These are phyloP conservation scores for Goniozus legneri DNA, from an alignment of 1,140 invertebrate genomes.

Conservation along the genomic window DNA sequence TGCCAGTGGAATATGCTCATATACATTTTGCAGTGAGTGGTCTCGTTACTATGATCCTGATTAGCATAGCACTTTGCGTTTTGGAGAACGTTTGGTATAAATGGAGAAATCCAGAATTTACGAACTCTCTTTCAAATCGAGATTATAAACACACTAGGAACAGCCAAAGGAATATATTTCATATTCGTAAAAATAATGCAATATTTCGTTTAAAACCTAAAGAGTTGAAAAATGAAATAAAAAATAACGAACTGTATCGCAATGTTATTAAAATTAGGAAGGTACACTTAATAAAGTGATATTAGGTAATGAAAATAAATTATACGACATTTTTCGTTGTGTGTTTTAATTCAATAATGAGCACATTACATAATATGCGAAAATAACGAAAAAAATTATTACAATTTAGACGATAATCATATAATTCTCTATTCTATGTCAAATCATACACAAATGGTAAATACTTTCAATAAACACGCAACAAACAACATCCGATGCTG, in stretches of 20 bases:
- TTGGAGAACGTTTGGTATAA: slow-evolving; percentile 30
- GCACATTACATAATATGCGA: slow-evolving; percentile 23
- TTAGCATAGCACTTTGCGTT: slow-evolving; percentile 30
- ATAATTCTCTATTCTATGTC: slow-evolving; percentile 17
- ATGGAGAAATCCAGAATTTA: too few relatives aligned
- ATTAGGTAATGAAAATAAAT: too few relatives aligned
- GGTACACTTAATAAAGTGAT: too few relatives aligned
- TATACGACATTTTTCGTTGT: too few relatives aligned
- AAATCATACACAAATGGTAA: slow-evolving; percentile 18
- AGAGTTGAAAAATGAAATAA: too few relatives aligned
- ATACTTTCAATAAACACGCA: slow-evolving; percentile 10
- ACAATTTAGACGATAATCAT: slow-evolving; percentile 10
- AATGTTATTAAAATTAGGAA: too few relatives aligned
- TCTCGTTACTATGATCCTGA: slow-evolving; percentile 14
- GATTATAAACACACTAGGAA: too few relatives aligned
- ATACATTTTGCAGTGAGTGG: slow-evolving; percentile 17
- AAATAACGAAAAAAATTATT: slow-evolving; percentile 23
- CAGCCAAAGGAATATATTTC: neutral
- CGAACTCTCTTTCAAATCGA: too few relatives aligned
- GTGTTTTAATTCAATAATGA: slow-evolving; percentile 21
- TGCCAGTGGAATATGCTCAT: slow-evolving; percentile 27
- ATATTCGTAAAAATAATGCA: too few relatives aligned
- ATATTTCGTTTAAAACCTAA: too few relatives aligned
- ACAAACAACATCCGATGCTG: slow-evolving; percentile 13
- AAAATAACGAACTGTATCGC: too few relatives aligned